Evolutionary conservation across 2,113 vertebrate genomes (phyloP), one percentile per base, ranked within the genome.

Genomic region (Coturnix japonica): DNA sequence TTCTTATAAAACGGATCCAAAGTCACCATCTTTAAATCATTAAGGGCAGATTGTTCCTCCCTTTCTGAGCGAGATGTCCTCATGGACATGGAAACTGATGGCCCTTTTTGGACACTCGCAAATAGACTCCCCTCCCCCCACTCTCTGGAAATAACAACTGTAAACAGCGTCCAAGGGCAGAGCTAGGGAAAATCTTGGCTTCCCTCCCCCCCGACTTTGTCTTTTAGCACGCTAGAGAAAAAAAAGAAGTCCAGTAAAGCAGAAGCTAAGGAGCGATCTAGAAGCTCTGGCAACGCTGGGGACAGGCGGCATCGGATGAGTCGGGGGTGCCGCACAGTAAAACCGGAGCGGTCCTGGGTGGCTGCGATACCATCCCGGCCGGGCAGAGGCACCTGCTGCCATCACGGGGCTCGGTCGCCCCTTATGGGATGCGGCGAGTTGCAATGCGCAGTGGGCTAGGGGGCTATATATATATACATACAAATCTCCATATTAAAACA

Each of bases 1-100:
- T 91, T 11, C 54, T 8, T 9, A 87, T 13, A 94, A 87, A 89
- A 26, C 19, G 8, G 46, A 79, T 90, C 71, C 54, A 77, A 95
- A 94, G 4, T 81, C 59, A 76, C 49, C 65, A 70, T 73, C 80
- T 90, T 92, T 87, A 93, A 86, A 73, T 89, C 31, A 84, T 84
- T 95, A 82, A 85, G 31, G 31, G 21, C 63, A 78, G 54, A 65
- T 26, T 51, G 74, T 84, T 65, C 66, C 57, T 7, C 28, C 25
- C 57, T 75, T 81, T 81, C 44, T 31, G 44, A 72, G 54, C 9
- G 39, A 86, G 66, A 90, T 81, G 61, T 91, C 61, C 66, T 89
- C 65, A 14, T 3, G 51, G 76, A 47, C 76, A n/a, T 49, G 70
- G 66, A 81, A 95, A 90, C 54, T 17, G 28, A 63, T 70, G 71